A percentile compares a stretch with the other conserved stretches of the same genome.
Evolutionary conservation across 1,140 invertebrate species (phyloP).

Genomic region (Eriosoma lanigerum): DNA sequence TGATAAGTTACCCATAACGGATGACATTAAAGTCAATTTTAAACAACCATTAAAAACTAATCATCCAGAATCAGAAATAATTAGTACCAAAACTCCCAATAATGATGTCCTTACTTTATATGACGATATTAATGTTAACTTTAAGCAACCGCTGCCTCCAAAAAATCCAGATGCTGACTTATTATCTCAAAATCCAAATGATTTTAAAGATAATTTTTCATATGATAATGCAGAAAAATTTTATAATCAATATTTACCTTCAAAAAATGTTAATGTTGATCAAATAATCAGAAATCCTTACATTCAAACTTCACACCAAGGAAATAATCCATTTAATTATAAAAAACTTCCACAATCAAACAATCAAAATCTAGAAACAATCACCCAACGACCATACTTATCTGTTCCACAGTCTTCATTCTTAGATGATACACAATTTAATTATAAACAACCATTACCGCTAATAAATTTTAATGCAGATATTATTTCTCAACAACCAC

Average conservation of each 20-base stretch:
- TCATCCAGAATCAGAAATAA: slow-evolving; percentile 62
- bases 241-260: slow-evolving; percentile 6
- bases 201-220: slow-evolving; percentile 16
- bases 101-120: slow-evolving; percentile 55
- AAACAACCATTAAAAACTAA: slow-evolving; percentile 60
- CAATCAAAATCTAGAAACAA: slow-evolving; percentile 63
- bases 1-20: slow-evolving; percentile 52
- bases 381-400: slow-evolving; percentile 55
- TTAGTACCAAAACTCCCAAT: not conserved
- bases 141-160: not conserved
- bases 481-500: slow-evolving; percentile 56
- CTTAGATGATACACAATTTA: slow-evolving; percentile 60
- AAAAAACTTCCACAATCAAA: slow-evolving; percentile 60
- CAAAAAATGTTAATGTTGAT: not conserved
- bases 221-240: not conserved
- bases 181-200: slow-evolving; percentile 23
- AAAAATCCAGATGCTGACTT: slow-evolving; percentile 36
- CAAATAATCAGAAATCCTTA: slow-evolving; percentile 14
- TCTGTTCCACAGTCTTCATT: not conserved
- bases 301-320: slow-evolving; percentile 48
- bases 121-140: slow-evolving; percentile 47
- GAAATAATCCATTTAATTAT: slow-evolving; percentile 62
- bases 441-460: slow-evolving; percentile 61
- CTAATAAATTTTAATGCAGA: slow-evolving; percentile 63
- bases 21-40: slow-evolving; percentile 63